Conservation (phyloP, 2,888 invertebrate species). For the Auanema sp. region DNA sequence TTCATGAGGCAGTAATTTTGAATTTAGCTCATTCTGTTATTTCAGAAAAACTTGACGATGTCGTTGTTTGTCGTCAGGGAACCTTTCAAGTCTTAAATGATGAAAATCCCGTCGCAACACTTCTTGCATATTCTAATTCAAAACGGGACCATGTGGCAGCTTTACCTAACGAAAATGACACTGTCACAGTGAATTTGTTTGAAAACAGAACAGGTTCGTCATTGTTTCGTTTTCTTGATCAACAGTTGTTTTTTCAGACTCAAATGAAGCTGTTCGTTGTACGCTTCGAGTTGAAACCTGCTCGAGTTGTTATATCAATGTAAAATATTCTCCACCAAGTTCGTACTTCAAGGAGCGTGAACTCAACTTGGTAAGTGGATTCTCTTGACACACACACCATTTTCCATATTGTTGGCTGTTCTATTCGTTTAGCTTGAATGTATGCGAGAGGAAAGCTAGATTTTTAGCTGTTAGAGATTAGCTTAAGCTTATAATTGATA, state of each 20-base stretch:
- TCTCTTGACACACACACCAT: background rate
- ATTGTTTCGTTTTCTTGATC: background rate
- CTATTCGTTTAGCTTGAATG: background rate
- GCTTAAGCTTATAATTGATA: constrained; percentile 1
- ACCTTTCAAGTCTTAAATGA: too few species aligned
- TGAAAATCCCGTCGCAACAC: too few species aligned
- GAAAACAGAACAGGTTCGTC: constrained; percentile 17
- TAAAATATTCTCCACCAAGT: constrained; percentile 23
- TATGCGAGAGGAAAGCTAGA: background rate
- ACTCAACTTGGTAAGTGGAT: constrained; percentile 2
- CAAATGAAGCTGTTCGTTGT: constrained; percentile 23
- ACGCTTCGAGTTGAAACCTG: constrained; percentile 34
- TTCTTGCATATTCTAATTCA: background rate
- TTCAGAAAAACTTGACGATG: too few species aligned
- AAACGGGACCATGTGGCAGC: constrained; percentile 15
- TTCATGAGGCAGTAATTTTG: too few species aligned
- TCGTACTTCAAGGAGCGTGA: constrained; percentile 20
- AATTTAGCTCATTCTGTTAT: too few species aligned
- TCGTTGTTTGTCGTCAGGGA: too few species aligned
- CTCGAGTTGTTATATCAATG: constrained; percentile 26
- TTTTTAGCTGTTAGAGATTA: background rate
- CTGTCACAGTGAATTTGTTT: constrained; percentile 4
- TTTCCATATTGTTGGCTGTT: background rate
- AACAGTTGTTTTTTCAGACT: constrained; percentile 5
- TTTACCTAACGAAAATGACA: constrained; percentile 7